These are phyloP conservation scores for Jaculus jaculus DNA, from an alignment of 2,113 vertebrate species.

Conservation along the genomic window DNA sequence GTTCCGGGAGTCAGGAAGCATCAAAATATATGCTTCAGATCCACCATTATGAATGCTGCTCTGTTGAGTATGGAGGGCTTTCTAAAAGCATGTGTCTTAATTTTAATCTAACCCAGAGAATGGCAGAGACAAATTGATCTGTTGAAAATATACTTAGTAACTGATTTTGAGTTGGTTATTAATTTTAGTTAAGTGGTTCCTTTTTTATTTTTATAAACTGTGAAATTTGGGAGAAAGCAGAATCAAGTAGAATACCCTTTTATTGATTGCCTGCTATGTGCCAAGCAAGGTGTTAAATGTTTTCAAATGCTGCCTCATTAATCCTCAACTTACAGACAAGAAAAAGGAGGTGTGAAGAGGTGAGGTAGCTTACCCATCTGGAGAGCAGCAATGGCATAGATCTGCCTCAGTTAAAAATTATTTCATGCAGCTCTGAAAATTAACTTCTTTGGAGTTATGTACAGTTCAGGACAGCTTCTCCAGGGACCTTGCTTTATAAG, in stretches of 20 bases:
- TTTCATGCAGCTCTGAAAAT: constrained; percentile 3
- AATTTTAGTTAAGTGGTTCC: constrained; percentile 37
- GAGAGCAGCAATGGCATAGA: background rate
- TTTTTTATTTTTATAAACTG: constrained; percentile 52
- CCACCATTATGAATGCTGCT: background rate
- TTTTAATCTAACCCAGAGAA: constrained; percentile 43
- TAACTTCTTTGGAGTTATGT: background rate
- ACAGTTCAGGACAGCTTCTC: background rate
- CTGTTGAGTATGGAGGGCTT: background rate
- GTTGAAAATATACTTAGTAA: constrained; percentile 51
- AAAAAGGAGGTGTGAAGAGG: background rate
- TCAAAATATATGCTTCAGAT: background rate
- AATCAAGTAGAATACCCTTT: background rate
- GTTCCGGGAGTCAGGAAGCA: background rate
- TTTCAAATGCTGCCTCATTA: constrained; percentile 5
- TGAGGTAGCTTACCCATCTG: background rate
- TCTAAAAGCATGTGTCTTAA: constrained; percentile 20
- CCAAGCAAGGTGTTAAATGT: constrained; percentile 58
- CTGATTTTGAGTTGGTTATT: constrained; percentile 56
- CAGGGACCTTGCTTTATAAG: background rate
- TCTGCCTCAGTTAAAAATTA: background rate
- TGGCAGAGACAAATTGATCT: constrained; percentile 56
- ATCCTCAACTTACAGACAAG: background rate
- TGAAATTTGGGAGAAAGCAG: background rate
- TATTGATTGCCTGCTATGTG: constrained; percentile 25